These are phyloP conservation scores for Ceratina japonica DNA, from an alignment of 1,140 invertebrate genomes.

Conservation along the genomic window DNA sequence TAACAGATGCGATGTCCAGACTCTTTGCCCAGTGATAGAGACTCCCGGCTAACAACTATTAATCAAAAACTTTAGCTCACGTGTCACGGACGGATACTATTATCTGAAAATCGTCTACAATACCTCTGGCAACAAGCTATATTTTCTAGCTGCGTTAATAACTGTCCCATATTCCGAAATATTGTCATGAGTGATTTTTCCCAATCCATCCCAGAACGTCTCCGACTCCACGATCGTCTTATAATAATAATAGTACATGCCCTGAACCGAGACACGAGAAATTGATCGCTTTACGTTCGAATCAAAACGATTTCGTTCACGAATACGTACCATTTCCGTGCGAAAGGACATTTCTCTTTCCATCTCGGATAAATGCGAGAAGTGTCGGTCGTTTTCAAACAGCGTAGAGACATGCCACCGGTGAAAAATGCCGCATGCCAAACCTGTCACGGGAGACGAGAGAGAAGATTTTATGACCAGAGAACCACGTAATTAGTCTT, in stretches of 20 bases:
- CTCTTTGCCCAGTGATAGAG: slow-evolving; percentile 80
- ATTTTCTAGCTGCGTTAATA: slow-evolving; percentile 90
- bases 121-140: slow-evolving; percentile 92
- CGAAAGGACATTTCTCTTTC: slow-evolving; percentile 91
- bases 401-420: slow-evolving; percentile 85
- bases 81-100: neutral
- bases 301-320: neutral
- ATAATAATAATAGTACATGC: slow-evolving; percentile 93
- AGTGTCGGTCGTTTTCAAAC: slow-evolving; percentile 90
- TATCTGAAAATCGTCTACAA: slow-evolving; percentile 1
- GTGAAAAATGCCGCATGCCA: slow-evolving; percentile 77
- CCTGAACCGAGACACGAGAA: slow-evolving; percentile 79
- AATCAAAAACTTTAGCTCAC: slow-evolving; percentile 24
- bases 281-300: neutral
- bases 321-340: slow-evolving; percentile 86
- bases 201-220: slow-evolving; percentile 82
- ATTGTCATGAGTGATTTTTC: slow-evolving; percentile 85
- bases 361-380: slow-evolving; percentile 89
- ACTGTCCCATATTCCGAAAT: slow-evolving; percentile 89
- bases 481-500: neutral
- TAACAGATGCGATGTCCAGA: slow-evolving; percentile 71
- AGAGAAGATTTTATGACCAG: slow-evolving; percentile 30
- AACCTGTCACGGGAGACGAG: slow-evolving; percentile 60
- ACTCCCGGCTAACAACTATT: slow-evolving; percentile 81
- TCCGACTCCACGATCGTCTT: slow-evolving; percentile 88